Percentiles rank a stretch among this genome's conserved stretches.
Conservation (phyloP, 37 sponge, comb jelly and placozoan species). For the Mnemiopsis leidyi region DNA sequence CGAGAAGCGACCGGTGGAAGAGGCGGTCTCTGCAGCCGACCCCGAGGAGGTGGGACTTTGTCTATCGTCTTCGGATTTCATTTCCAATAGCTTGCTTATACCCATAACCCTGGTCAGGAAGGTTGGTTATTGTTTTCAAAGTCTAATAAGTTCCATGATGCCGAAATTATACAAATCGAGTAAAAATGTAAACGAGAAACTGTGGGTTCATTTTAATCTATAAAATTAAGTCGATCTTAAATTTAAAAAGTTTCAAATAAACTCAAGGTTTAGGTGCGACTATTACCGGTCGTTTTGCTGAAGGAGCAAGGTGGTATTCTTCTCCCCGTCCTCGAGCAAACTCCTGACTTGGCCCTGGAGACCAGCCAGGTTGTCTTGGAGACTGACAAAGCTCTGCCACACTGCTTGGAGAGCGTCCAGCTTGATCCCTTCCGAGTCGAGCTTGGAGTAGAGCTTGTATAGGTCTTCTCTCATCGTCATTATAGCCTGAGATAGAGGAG, state of each 20-base stretch:
- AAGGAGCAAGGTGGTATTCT: constrained; percentile 16
- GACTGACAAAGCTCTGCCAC: constrained; percentile 46
- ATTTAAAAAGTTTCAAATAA: too few relatives aligned
- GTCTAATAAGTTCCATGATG: too few relatives aligned
- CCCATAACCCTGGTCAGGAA: background rate
- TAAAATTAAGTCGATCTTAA: too few relatives aligned
- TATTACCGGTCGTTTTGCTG: constrained; percentile 55
- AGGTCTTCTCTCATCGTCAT: constrained; percentile 65
- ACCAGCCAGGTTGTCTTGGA: constrained; percentile 38
- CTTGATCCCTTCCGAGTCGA: constrained; percentile 49
- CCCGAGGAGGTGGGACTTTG: constrained; percentile 6
- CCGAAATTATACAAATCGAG: too few relatives aligned
- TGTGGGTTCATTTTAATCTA: too few relatives aligned
- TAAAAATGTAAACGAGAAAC: too few relatives aligned
- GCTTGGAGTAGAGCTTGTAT: constrained; percentile 30
- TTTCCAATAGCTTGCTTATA: constrained; percentile 34
- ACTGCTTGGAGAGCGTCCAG: constrained; percentile 61
- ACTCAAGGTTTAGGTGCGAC: too few relatives aligned
- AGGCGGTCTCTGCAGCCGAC: background rate
- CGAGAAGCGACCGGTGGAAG: constrained; percentile 9
- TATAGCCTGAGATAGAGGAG: constrained; percentile 32
- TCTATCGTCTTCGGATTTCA: background rate
- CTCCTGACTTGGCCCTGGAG: constrained; percentile 26
- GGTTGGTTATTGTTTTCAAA: too few relatives aligned
- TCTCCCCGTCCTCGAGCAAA: constrained; percentile 40